Conservation (phyloP, 2,888 invertebrate genomes). For the Tipula confusa region DNA sequence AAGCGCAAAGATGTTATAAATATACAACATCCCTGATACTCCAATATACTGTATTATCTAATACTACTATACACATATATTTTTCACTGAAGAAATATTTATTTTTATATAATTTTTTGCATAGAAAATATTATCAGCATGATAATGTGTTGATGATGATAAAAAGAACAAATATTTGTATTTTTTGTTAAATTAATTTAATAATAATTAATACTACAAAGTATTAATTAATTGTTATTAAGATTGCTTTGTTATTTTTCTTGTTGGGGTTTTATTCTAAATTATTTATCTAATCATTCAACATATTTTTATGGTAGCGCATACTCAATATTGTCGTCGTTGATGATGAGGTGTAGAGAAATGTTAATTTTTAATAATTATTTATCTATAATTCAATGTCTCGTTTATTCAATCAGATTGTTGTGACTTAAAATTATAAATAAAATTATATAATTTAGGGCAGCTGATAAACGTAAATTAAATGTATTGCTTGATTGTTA, state of each 20-base stretch:
- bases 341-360: not conserved
- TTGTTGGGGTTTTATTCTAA: not conserved
- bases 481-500: too few species aligned
- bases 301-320: not conserved
- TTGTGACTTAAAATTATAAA: too few species aligned
- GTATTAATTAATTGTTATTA: conserved; percentile 12
- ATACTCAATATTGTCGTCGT: not conserved
- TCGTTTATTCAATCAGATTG: too few species aligned
- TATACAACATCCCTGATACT: not conserved
- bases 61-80: not conserved
- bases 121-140: not conserved
- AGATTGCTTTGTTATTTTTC: not conserved
- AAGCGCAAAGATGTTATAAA: too few species aligned
- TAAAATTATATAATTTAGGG: too few species aligned
- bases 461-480: too few species aligned
- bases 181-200: conserved; percentile 9
- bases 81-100: not conserved
- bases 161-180: conserved; percentile 1
- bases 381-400: too few species aligned
- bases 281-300: conserved; percentile 4
- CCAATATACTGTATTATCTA: not conserved
- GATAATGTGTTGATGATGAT: not conserved
- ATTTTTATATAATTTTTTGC: not conserved
- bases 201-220: conserved; percentile 12
- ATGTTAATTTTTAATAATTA: not conserved